Evolutionary conservation across 1,140 invertebrate genomes (phyloP).

Genomic region (Phymastichus coffea): DNA sequence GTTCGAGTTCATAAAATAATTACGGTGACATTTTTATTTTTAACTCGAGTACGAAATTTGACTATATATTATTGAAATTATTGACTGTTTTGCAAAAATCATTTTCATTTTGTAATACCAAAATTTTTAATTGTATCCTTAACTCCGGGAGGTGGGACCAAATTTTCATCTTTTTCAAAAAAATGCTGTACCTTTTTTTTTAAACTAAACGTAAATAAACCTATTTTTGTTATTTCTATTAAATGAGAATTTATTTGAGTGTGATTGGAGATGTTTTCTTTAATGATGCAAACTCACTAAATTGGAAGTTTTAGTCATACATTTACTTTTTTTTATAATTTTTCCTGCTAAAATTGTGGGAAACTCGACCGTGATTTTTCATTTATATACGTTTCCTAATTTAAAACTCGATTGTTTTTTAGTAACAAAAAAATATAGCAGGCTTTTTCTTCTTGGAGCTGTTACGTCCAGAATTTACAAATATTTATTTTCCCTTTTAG

Average conservation of each 20-base stretch:
- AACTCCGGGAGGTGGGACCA: neutral
- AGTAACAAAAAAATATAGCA: neutral
- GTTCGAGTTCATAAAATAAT: no score
- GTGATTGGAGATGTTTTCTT: neutral
- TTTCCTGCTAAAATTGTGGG: neutral
- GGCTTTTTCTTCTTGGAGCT: no score
- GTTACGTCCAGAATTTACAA: no score
- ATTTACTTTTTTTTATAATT: neutral
- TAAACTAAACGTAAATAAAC: no score
- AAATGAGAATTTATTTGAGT: neutral
- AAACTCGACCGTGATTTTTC: neutral
- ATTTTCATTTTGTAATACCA: neutral
- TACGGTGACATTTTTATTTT: neutral
- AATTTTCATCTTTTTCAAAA: slow-evolving; percentile 5
- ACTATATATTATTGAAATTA: neutral
- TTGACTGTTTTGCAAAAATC: neutral
- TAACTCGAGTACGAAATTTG: neutral
- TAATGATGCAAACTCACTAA: neutral
- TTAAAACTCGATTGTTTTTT: neutral
- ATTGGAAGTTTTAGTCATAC: neutral
- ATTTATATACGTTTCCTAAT: neutral
- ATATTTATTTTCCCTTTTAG: no score
- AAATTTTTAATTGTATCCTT: neutral
- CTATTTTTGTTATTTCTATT: neutral
- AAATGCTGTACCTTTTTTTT: no score